These are phyloP conservation scores for Tachyglossus aculeatus DNA, from an alignment of 2,797 vertebrate species.

Conservation along the genomic window DNA sequence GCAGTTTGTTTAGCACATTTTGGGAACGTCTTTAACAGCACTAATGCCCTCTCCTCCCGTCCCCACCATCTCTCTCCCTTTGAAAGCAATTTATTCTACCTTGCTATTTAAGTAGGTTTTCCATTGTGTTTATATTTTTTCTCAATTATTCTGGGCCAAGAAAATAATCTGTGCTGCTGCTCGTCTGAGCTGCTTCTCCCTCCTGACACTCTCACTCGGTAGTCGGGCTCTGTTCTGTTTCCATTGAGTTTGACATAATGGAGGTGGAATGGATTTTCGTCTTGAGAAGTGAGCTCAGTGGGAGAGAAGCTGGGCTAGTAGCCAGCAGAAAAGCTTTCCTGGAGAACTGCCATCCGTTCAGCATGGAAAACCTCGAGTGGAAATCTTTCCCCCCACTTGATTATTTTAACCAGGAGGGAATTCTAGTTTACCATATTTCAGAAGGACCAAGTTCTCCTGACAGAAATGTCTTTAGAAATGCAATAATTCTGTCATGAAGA, in stretches of 20 bases:
- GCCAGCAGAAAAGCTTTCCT: slow-evolving; percentile 16
- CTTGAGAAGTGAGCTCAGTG: slow-evolving; percentile 30
- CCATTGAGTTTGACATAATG: slow-evolving; percentile 21
- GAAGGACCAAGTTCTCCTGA: slow-evolving; percentile 6
- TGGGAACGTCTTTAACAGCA: slow-evolving; percentile 13
- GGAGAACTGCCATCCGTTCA: slow-evolving; percentile 11
- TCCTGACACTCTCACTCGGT: background rate
- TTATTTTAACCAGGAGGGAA: slow-evolving; percentile 18
- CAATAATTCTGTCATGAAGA: slow-evolving; percentile 32
- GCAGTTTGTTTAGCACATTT: slow-evolving; percentile 14
- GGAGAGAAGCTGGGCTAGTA: slow-evolving; percentile 27
- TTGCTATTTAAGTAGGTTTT: background rate
- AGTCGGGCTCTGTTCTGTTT: slow-evolving; percentile 27
- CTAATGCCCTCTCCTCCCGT: too few species aligned
- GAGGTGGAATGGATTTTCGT: slow-evolving; percentile 36
- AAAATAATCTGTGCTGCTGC: slow-evolving; percentile 17
- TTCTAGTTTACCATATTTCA: slow-evolving; percentile 31
- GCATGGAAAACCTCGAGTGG: background rate
- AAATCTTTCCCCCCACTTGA: background rate
- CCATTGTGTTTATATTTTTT: slow-evolving; percentile 21
- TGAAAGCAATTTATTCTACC: slow-evolving; percentile 16
- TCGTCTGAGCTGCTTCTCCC: slow-evolving; percentile 27
- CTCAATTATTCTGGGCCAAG: slow-evolving; percentile 24
- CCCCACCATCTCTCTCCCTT: too few species aligned
- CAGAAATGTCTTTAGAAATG: slow-evolving; percentile 16